Percentiles rank a stretch among this genome's conserved stretches.
These are phyloP conservation scores for Sialia sialis DNA, from an alignment of 2,113 vertebrate genomes.

Conservation along the genomic window DNA sequence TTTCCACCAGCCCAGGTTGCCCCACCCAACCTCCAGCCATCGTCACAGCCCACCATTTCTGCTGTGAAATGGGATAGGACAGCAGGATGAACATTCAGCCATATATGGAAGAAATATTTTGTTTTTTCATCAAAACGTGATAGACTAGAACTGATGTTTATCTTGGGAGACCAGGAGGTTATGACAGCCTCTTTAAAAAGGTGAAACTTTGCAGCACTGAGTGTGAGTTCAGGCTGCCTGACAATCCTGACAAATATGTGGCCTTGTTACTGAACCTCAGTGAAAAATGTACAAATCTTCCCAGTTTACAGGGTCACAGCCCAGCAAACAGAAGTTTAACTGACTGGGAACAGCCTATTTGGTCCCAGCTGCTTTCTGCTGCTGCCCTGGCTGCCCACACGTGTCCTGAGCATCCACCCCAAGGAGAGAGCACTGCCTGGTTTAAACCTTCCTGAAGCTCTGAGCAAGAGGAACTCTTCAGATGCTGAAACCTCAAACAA, in stretches of 20 bases:
- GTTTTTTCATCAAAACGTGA: background rate
- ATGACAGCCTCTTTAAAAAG: background rate
- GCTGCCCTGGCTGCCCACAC: background rate
- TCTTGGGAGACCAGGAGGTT: background rate
- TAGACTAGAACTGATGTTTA: background rate
- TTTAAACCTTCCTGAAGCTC: background rate
- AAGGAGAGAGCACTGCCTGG: background rate
- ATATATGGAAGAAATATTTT: background rate
- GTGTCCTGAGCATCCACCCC: fast-evolving
- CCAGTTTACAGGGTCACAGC: background rate
- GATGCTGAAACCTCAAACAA: background rate
- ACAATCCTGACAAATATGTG: background rate
- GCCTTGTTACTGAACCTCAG: background rate
- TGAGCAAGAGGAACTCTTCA: background rate
- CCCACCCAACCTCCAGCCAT: background rate
- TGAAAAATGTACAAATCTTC: background rate
- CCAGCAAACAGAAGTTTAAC: background rate
- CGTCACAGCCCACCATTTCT: background rate
- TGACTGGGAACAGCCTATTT: background rate
- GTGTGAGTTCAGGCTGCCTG: background rate
- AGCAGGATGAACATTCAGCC: background rate
- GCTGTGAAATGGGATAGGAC: background rate
- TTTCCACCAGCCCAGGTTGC: background rate
- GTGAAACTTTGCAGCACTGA: background rate
- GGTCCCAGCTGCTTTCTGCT: fast-evolving